Conservation (phyloP, 2,797 vertebrate genomes). For the Dermochelys coriacea region DNA sequence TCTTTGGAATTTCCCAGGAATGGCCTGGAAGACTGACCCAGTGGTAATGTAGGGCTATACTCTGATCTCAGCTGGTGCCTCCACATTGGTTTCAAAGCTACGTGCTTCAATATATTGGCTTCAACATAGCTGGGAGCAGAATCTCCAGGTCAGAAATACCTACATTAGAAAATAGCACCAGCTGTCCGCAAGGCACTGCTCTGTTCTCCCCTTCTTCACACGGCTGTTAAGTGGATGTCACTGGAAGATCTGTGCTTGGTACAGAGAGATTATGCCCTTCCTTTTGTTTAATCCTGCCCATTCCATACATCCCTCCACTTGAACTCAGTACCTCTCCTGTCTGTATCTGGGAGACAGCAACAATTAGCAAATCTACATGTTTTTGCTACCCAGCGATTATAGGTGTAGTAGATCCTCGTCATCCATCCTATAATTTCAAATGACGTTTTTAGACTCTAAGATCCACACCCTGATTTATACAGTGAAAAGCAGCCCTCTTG, state of each 20-base stretch:
- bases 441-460: neutral
- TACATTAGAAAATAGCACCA: neutral
- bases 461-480: constrained; percentile 18
- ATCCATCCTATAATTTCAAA: constrained; percentile 11
- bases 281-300: fast-evolving
- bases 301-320: fast-evolving
- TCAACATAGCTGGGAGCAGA: fast-evolving
- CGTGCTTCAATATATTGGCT: neutral
- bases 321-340: neutral
- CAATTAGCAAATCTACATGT: neutral
- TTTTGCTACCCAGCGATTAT: neutral
- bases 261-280: no score
- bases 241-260: neutral
- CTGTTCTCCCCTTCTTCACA: fast-evolving
- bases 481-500: constrained; percentile 46
- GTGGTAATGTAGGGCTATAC: neutral
- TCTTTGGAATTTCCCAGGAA: neutral
- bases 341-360: neutral
- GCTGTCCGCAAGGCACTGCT: neutral
- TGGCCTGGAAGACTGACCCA: neutral
- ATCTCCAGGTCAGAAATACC: fast-evolving
- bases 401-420: constrained; percentile 42
- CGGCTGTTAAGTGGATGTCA: neutral
- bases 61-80: neutral
- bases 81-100: neutral